A percentile compares a stretch with the other conserved stretches of the same genome.
Evolutionary conservation across 2,797 vertebrate species (phyloP).

Genomic region (Glossophaga mutica): DNA sequence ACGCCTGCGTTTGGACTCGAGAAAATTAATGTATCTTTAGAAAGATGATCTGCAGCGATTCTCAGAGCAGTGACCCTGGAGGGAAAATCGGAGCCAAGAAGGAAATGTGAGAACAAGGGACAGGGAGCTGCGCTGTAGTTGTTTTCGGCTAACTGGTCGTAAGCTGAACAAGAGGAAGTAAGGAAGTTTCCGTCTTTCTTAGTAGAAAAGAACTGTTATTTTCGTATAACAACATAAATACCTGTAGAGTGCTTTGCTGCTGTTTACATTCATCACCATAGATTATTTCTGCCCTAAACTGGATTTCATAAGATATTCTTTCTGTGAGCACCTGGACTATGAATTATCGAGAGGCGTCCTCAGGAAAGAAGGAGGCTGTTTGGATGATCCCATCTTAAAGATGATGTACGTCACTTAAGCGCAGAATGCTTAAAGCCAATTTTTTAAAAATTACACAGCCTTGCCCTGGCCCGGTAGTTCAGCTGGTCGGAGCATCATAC

Average conservation of each 20-base stretch:
- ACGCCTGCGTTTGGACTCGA: not conserved
- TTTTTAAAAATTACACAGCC: not conserved
- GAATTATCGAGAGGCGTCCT: not conserved
- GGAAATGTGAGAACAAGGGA: not conserved
- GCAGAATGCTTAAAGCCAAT: not conserved
- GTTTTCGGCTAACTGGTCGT: not conserved
- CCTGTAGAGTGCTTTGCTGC: not conserved
- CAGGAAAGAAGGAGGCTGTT: not conserved
- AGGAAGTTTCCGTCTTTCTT: not conserved
- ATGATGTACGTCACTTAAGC: not conserved
- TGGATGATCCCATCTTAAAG: not conserved
- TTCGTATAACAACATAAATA: not conserved
- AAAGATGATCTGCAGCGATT: not conserved
- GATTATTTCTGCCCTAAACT: not conserved
- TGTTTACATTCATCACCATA: not conserved
- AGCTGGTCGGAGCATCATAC: not conserved
- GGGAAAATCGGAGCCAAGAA: not conserved
- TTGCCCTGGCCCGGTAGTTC: not conserved
- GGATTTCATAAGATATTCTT: not conserved
- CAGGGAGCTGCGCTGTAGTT: not conserved
- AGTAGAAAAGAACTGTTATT: not conserved
- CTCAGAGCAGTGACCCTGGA: not conserved
- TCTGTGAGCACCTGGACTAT: not conserved
- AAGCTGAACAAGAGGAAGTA: not conserved
- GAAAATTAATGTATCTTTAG: not conserved